Base-by-base conservation (phyloP, 2,888 invertebrate genomes). In the Dolichomitus sp. region DNA sequence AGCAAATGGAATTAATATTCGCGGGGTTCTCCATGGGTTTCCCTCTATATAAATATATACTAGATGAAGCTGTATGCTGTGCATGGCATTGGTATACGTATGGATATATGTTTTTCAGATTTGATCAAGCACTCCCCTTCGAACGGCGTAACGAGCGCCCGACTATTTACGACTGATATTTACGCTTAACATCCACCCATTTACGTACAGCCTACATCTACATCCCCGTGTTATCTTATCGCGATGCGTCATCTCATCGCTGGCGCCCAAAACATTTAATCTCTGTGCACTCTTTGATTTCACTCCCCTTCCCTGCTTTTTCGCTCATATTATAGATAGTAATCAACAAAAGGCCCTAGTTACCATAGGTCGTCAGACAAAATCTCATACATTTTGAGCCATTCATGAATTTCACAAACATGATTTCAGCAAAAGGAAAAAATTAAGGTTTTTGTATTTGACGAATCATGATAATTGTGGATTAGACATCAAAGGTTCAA, bases 91-190 rank as follows among this genome's bases (percentile, higher is more conserved):
- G 57, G 12, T 57, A 23, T 57, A 27, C 30, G 6, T 57, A 57
- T 30, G n/a, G 14, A n/a, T 57, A 57, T 57, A 57, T 57, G 30
- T 57, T 63, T 74, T 65, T 48, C 45, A 76, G 48, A 76, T 65
- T 76, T 68, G 45, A 68, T 76, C 33, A 76, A 65, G 54, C 68
- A 57, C 66, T 37, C 11, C 37, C 45, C 23, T 45, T 23, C 33
- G 59, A 65, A 45, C 48, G 23, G 33, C 40, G 63, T 63, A 63
- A 72, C 78, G 65, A 79, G 65, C n/a, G 45, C 23, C 12, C 72
- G 33, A 63, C 65, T 57, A 72, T 72, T 79, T 79, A 79, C 78
- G 72, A 72, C 63, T 72, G 54, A 72, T 79, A 79, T 79, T 79
- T 66, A 48, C 37, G 45, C 17, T 75, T 42, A 27, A 45, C 66